Base-by-base conservation (phyloP, 2,797 vertebrate genomes). In the Australoheros facetus region DNA sequence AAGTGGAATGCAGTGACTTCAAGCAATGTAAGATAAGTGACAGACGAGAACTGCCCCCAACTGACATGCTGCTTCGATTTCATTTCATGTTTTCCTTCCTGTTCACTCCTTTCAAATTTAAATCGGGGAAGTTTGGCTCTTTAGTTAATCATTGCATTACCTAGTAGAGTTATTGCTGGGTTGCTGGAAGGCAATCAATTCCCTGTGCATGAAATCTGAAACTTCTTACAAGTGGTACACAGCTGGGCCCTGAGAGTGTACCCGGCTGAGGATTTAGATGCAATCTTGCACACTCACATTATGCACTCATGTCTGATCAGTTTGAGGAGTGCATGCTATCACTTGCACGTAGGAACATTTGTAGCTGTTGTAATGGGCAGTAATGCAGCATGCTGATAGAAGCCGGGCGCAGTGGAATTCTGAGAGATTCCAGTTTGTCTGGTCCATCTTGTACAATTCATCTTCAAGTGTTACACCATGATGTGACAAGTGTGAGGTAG, bases 11-110 rank as follows among this genome's bases (percentile, higher is more conserved):
- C 19, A 42, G 13, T 16, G 26, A 56, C 28, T 73, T 75, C 60
- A 11, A 70, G 39, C 71, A 23, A 55, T 2, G 1, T 39, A 62
- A 53, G 26, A 76, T 23, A 85, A 26, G 54, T 76, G 66, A 72
- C 73, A 62, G 45, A 83, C 30, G 76, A 71, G 66, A 80, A 84
- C 76, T 80, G 84, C 76, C 78, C 39, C 73, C 71, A 64, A 75
- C 39, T 72, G 28, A 78, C 42, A 28, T 57, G 42, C 37, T 3
- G 37, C 75, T 80, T 69, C 23, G 5, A 79, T 86, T 87, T 82
- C 39, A 81, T 76, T 77, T 87, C 51, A 23, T 39, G 30, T 75
- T 81, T 75, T 85, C 71, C 71, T 88, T 86, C 79, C 71, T 87
- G 32, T 75, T 77, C 0, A 0, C 32, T 74, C 56, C 73, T 60